phyloP scores from a whole-genome alignment of 2,797 vertebrate genomes.

The Acrocephalus scirpaceus region DNA sequence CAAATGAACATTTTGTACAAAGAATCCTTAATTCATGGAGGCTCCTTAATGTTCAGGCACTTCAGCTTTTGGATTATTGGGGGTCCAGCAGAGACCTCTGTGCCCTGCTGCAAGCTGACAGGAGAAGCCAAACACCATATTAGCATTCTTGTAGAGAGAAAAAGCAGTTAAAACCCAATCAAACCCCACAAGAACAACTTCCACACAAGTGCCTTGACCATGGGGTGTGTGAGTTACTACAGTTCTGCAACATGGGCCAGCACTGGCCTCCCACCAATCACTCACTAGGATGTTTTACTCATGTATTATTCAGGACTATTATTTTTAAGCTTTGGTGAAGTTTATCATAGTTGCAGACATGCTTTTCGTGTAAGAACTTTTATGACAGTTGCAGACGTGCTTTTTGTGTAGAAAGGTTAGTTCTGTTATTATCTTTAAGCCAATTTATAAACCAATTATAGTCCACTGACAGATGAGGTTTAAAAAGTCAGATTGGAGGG shows the following conservation, averaged over 20 bases:
- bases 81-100: neutral
- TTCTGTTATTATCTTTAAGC: constrained; percentile 28
- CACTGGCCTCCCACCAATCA: neutral
- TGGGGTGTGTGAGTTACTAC: neutral
- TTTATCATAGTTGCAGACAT: neutral
- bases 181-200: neutral
- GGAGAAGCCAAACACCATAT: neutral
- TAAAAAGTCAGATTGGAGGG: constrained; percentile 41
- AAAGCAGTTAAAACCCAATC: neutral
- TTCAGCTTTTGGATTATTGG: neutral
- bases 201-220: neutral
- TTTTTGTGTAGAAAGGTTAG: constrained; percentile 29
- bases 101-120: neutral
- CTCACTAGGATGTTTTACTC: neutral
- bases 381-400: neutral
- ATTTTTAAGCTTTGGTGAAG: neutral
- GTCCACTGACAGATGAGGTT: constrained; percentile 11
- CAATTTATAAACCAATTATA: constrained; percentile 38
- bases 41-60: neutral
- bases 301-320: neutral
- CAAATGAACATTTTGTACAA: neutral
- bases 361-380: constrained; percentile 2
- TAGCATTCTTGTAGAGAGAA: neutral
- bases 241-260: neutral
- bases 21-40: neutral